These are phyloP conservation scores for Lamellibrachia columna DNA, from an alignment of 2,888 invertebrate genomes.

Conservation along the genomic window DNA sequence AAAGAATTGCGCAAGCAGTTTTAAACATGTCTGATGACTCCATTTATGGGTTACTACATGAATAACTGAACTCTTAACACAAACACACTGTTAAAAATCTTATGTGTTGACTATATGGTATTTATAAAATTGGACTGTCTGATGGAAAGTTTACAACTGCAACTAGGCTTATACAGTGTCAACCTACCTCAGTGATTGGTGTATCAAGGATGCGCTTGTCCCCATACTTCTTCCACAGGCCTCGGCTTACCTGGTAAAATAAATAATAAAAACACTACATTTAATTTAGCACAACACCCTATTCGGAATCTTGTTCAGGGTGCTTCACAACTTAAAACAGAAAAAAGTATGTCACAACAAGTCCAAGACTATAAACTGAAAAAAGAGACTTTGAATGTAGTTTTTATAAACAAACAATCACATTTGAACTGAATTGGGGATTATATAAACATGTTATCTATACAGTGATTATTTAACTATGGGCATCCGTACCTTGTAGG, in stretches of 20 bases:
- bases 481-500: constrained; percentile 75
- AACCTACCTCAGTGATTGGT: constrained; percentile 86
- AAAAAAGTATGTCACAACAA: no score
- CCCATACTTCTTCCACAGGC: constrained; percentile 97
- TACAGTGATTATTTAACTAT: neutral
- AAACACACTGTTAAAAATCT: neutral
- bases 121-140: neutral
- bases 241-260: constrained; percentile 80
- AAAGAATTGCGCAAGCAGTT: neutral
- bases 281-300: no score
- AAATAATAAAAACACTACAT: neutral
- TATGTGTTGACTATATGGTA: neutral
- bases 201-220: constrained; percentile 97
- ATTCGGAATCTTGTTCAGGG: no score
- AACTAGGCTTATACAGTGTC: neutral
- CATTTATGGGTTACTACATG: neutral
- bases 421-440: neutral
- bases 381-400: no score
- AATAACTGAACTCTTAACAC: neutral
- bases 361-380: no score
- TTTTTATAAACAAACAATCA: neutral
- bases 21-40: neutral
- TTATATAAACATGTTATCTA: neutral
- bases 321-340: no score
- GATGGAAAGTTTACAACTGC: no score